Base-by-base conservation (phyloP, 2,888 invertebrate species). In the Microdon myrmicae region DNA sequence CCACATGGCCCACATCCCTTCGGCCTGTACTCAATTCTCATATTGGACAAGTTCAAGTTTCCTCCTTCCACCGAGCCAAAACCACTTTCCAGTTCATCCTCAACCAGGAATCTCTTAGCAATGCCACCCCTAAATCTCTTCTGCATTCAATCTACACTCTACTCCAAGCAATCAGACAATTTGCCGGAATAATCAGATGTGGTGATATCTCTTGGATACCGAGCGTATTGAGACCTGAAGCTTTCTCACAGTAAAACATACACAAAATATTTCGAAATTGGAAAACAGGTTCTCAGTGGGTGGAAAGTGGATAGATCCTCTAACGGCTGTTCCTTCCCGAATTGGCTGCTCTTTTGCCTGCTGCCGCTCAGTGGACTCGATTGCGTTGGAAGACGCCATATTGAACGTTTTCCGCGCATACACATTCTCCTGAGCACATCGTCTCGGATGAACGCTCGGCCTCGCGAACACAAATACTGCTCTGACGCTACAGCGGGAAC, bases 321-420 rank as follows among this genome's bases (percentile, higher is more conserved):
- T n/a, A n/a, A n/a, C n/a, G n/a, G n/a, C n/a, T n/a, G n/a, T n/a
- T n/a, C n/a, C n/a, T n/a, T n/a, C n/a, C n/a, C n/a, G n/a, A n/a
- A n/a, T n/a, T n/a, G n/a, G n/a, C n/a, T n/a, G n/a, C n/a, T n/a
- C n/a, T n/a, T n/a, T n/a, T n/a, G n/a, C n/a, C n/a, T n/a, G n/a
- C n/a, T n/a, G n/a, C n/a, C n/a, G n/a, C n/a, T n/a, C n/a, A n/a
- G n/a, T n/a, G n/a, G n/a, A n/a, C 48, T 61, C 23, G 38, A 47
- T 60, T 55, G 23, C 32, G 58, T 58, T 64, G 51, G 64, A 64
- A 64, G 51, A 58, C 58, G 64, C 64, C 64, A 64, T 64, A 58
- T 64, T 64, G 64, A 56, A 41, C 35, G 31, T 22, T 51, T 47
- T 35, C 16, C 4, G n/a, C 51, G 41, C 39, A 61, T 22, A 44